Conservation (phyloP, 2,113 vertebrate genomes). For the Mesitornis unicolor region DNA sequence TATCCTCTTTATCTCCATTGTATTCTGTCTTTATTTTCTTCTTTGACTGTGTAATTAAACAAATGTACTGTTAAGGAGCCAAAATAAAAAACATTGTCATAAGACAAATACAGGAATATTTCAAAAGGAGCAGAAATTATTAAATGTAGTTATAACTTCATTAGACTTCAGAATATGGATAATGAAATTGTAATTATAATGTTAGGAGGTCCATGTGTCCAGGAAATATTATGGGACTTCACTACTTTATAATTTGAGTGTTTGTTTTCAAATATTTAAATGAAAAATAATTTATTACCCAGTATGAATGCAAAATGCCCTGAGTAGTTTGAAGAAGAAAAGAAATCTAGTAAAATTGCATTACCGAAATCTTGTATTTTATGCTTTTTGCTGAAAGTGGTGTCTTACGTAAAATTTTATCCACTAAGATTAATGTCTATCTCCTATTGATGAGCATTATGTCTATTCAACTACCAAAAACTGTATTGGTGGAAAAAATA, state of each 20-base stretch:
- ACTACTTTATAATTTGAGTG: background rate
- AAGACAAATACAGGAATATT: background rate
- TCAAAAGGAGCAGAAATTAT: background rate
- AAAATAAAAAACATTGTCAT: background rate
- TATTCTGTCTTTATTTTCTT: background rate
- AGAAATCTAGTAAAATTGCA: background rate
- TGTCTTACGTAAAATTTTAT: background rate
- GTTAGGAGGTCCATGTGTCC: background rate
- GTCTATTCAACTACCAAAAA: background rate
- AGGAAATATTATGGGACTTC: background rate
- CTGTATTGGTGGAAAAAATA: background rate
- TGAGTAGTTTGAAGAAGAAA: background rate
- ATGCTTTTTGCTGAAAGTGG: background rate
- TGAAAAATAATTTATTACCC: background rate
- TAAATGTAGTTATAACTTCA: background rate
- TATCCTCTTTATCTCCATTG: background rate
- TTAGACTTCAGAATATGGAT: background rate
- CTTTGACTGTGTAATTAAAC: background rate
- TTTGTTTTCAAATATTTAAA: background rate
- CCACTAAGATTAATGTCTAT: background rate
- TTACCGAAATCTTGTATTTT: background rate
- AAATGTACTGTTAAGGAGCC: background rate
- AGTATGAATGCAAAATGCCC: background rate
- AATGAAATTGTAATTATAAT: background rate
- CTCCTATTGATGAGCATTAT: background rate